A percentile compares a stretch with the other conserved stretches of the same genome.
Conservation (phyloP, 1,140 invertebrate species). For the Sitophilus oryzae region DNA sequence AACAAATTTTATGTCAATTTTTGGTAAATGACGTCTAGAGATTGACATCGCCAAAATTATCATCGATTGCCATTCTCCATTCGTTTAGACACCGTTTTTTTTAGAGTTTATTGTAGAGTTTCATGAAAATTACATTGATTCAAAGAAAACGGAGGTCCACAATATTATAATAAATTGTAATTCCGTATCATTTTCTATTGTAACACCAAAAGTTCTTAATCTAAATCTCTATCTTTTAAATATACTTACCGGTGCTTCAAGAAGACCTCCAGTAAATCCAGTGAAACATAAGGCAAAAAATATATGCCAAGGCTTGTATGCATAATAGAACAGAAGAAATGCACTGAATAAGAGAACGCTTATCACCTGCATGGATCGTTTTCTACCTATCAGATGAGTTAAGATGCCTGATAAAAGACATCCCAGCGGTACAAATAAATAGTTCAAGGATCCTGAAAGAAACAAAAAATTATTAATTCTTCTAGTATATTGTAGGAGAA, state of each 20-base stretch:
- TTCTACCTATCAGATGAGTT: constrained; percentile 61
- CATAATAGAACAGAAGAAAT: constrained; percentile 64
- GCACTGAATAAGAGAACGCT: constrained; percentile 66
- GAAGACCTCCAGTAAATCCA: constrained; percentile 64
- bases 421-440: constrained; percentile 68
- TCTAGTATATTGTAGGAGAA: background rate
- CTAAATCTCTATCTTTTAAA: no score
- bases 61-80: no score
- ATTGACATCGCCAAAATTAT: no score
- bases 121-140: no score
- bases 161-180: no score
- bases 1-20: no score
- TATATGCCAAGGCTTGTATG: constrained; percentile 53
- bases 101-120: no score
- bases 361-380: constrained; percentile 63
- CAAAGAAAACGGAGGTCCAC: no score
- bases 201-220: no score
- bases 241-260: constrained; percentile 71
- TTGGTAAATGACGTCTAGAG: no score
- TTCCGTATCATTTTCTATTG: no score
- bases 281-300: constrained; percentile 61
- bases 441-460: constrained; percentile 64
- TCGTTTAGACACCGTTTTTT: no score
- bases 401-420: constrained; percentile 64
- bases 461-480: background rate